A percentile compares a stretch with the other conserved stretches of the same genome.
Conservation (phyloP, 1,140 invertebrate species). For the Oncopeltus fasciatus region DNA sequence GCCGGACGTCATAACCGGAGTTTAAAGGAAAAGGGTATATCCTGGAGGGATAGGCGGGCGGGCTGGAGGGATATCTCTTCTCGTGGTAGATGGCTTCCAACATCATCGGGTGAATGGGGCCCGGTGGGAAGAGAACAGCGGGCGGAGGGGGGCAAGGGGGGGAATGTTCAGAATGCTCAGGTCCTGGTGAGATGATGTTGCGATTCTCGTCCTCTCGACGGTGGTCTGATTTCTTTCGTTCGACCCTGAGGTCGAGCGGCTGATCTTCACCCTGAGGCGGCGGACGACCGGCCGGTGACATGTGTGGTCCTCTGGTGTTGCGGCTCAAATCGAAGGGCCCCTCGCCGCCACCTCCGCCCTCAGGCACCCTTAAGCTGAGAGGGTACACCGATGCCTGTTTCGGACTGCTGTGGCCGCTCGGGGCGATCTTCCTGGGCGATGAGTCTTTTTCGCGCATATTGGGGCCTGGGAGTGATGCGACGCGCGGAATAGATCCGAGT, state of each 20-base stretch:
- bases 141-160: too few relatives aligned
- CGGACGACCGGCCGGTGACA: conserved; percentile 31
- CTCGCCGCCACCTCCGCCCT: conserved; percentile 29
- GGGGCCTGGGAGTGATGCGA: background rate
- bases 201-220: conserved; percentile 55
- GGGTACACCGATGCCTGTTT: conserved; percentile 58
- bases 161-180: conserved; percentile 25
- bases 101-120: conserved; percentile 46
- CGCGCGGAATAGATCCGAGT: conserved; percentile 5
- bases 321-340: conserved; percentile 43
- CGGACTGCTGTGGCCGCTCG: conserved; percentile 40
- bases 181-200: conserved; percentile 47
- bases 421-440: conserved; percentile 56
- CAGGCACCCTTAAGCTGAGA: conserved; percentile 39
- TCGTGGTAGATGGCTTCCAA: conserved; percentile 55
- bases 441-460: conserved; percentile 65
- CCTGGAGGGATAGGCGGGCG: conserved; percentile 30
- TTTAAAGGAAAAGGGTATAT: conserved; percentile 31
- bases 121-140: conserved; percentile 33
- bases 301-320: conserved; percentile 31
- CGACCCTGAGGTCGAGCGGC: conserved; percentile 67
- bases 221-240: conserved; percentile 54
- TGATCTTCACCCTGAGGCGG: conserved; percentile 43
- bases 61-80: conserved; percentile 33
- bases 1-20: conserved; percentile 30